Evolutionary conservation across 2,888 invertebrate species (phyloP), one percentile per base, ranked within the genome.

Genomic region (Drosophila parthenogenetica): DNA sequence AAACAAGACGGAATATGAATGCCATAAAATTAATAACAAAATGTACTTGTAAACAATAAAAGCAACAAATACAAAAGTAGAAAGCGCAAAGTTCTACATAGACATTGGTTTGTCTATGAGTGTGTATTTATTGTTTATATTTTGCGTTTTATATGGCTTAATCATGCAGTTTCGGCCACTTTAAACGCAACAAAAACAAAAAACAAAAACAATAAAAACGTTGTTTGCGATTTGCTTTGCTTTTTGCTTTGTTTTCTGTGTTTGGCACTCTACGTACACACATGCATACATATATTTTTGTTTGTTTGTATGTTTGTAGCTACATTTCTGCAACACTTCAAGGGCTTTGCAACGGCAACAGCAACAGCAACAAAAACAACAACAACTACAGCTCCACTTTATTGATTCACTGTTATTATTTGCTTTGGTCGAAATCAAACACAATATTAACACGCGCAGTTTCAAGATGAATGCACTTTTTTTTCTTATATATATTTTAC

Each of bases 391-490:
- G 5, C 29, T 22, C 43, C 69, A 81, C 69, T 79, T 74, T 83
- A 87, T 87, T 79, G 84, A 87, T 83, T 84, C 77, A 81, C 71
- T 39, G 59, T 79, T 81, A 76, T 80, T 79, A 70, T 74, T 73
- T 66, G 64, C 73, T 66, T 71, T 78, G 59, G 37, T 25, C 54
- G 50, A 82, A 79, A 80, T 64, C 60, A 77, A 73, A 58, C 54
- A 61, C 68, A 61, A 71, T 60, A 49, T 79, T 49, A 83, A 70
- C 84, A 81, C 81, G 74, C 79, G 57, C 55, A 50, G 45, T 68
- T 53, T 40, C 46, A 62, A 81, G 75, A 77, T 70, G 68, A 74
- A 73, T 73, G 76, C 83, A 77, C 70, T 67, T 66, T 42, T 63
- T 48, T 45, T 35, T 35, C n/a, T 3, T 43, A 11, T 29, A 13